Evolutionary conservation across 2,888 invertebrate genomes (phyloP).

Genomic region (Frankliniella intonsa): DNA sequence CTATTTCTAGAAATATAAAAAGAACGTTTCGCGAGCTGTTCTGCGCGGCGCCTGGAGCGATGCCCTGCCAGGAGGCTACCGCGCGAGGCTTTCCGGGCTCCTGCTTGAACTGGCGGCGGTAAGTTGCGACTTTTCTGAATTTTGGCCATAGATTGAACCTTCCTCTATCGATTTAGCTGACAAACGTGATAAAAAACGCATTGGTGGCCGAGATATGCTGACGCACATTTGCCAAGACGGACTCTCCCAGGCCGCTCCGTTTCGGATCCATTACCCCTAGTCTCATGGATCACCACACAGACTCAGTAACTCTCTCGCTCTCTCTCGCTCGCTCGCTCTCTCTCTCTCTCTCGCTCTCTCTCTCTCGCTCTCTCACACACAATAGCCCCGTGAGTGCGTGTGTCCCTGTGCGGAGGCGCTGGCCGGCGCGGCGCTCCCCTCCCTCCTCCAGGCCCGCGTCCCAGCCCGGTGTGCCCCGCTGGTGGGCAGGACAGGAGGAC

Average conservation of each 20-base stretch:
- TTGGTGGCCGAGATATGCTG: background rate
- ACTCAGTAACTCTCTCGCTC: too few species aligned
- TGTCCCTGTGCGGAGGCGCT: too few species aligned
- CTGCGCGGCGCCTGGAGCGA: background rate
- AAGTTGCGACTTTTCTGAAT: background rate
- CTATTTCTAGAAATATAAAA: background rate
- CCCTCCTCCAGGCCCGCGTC: too few species aligned
- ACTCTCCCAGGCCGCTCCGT: background rate
- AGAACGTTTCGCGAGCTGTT: background rate
- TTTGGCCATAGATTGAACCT: background rate
- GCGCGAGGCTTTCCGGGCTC: background rate
- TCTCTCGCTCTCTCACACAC: too few species aligned
- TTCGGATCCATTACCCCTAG: background rate
- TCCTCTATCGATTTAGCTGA: background rate
- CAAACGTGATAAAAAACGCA: background rate
- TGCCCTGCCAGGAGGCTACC: background rate
- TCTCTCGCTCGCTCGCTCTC: too few species aligned
- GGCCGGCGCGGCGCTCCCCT: too few species aligned
- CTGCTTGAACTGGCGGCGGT: background rate
- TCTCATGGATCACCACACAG: too few species aligned
- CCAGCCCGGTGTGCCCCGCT: too few species aligned
- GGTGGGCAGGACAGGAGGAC: too few species aligned
- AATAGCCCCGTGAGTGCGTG: too few species aligned
- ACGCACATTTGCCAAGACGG: background rate
- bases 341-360: too few species aligned